Evolutionary conservation across 2,113 vertebrate species (phyloP), one percentile per base, ranked within the genome.

Genomic region (Struthidea cinerea): DNA sequence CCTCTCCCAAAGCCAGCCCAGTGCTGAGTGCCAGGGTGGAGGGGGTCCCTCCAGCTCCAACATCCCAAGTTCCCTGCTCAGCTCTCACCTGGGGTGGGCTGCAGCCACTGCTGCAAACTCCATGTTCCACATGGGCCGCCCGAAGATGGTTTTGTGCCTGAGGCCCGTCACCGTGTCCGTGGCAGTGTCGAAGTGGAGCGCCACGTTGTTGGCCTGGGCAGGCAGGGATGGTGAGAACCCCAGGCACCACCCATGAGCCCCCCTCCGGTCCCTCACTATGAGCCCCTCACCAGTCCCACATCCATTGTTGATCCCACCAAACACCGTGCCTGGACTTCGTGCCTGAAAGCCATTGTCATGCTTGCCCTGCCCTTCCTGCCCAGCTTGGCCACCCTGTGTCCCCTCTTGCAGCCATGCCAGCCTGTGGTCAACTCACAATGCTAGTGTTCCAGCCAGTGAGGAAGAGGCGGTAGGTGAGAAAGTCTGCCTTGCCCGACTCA

Each of bases 401-500:
- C 67, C n/a, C 50, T 64, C 26, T 26, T 6, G 42, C 55, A 46
- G 70, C 37, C 35, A 0, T 4, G 53, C 16, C 46, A 50, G 35
- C 23, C 65, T 2, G 0, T 32, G 52, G 11, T 7, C 1, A 17
- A 97, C 98, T 91, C 96, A 99, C 99, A 14, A 99, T 98, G 73
- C 95, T 98, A 63, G 89, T 97, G 93, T 99, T 96, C 99, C 99
- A 99, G 75, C 98, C 98, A 0, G 99, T 99, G 89, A 99, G 98
- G 87, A 98, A 99, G 77, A 99, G 99, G 14, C 98, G 98, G 93
- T 99, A 99, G 61, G 98, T 99, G 86, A 99, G 98, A 93, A 99
- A 99, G 87, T 98, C 96, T 4, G 95, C 97, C 98, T 98, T 98
- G 88, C 98, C 98, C 15, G 98, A 97, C 84, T 98, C 98, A 1